Evolutionary conservation across 2,888 invertebrate genomes (phyloP).

Genomic region (Parasteatoda lunata): DNA sequence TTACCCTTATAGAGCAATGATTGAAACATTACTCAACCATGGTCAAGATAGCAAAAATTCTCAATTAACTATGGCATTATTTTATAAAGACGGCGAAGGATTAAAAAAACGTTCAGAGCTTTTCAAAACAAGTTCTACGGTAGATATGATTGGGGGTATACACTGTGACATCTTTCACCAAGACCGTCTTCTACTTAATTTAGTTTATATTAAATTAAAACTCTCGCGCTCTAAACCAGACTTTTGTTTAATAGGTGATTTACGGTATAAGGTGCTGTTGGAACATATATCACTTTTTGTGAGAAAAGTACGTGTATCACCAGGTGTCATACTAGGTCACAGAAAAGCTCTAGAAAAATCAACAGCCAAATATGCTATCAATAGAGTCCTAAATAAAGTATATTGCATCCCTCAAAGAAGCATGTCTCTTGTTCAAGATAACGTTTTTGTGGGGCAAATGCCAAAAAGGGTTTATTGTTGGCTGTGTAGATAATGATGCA

Average conservation of each 20-base stretch:
- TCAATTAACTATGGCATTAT: constrained; percentile 19
- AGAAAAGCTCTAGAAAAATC: too few species aligned
- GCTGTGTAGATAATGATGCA: constrained; percentile 12
- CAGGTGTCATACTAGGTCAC: constrained; percentile 69
- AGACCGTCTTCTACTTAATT: constrained; percentile 33
- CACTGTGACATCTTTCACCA: constrained; percentile 55
- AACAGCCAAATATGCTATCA: constrained; percentile 36
- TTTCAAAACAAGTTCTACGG: constrained; percentile 21
- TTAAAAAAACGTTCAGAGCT: constrained; percentile 19
- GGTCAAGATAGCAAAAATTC: constrained; percentile 33
- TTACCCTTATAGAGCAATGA: constrained; percentile 31
- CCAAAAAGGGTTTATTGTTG: constrained; percentile 65
- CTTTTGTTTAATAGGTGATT: constrained; percentile 44
- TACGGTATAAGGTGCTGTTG: constrained; percentile 66
- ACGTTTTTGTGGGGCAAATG: constrained; percentile 71
- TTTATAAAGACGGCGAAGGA: constrained; percentile 27
- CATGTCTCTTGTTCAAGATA: too few species aligned
- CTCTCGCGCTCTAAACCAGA: constrained; percentile 40
- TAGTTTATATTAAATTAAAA: constrained; percentile 42
- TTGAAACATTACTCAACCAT: constrained; percentile 39
- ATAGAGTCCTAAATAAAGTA: constrained; percentile 21
- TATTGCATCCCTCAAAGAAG: constrained; percentile 64
- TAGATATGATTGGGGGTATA: constrained; percentile 46
- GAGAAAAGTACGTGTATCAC: constrained; percentile 68
- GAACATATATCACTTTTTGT: constrained; percentile 70